Evolutionary conservation across 2,888 invertebrate genomes (phyloP), one percentile per base, ranked within the genome.

Genomic region (Copidosoma aretas): DNA sequence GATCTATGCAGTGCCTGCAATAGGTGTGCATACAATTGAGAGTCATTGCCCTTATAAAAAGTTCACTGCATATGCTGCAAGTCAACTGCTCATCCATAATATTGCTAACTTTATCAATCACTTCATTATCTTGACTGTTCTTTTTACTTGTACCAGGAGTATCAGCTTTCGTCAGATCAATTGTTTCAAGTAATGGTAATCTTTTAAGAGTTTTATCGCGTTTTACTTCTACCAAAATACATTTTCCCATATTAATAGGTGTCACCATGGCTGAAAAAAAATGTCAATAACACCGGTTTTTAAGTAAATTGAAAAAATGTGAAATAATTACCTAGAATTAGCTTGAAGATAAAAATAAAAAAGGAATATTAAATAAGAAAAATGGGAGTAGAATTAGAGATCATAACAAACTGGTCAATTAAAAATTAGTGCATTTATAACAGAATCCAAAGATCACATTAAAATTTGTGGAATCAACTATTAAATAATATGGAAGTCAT

Each of bases 1-100:
- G 84, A 0, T 84, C 83, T 68, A 93, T 91, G 77, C 93, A 93
- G 75, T 88, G 86, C 70, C 87, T 86, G 79, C 93, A 93, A 79
- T 91, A 93, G 0, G 91, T 90, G 77, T 93, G 93, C 0, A 89
- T 89, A 80, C 93, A 93, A 79, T 87, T 89, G 17, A 93, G 83
- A 0, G 91, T 90, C 4, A 88, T 88, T 0, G 93, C 89, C 79
- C 87, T 85, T 0, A 93, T 86, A 79, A 92, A 91, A 12, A 93
- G 84, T 80, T 93, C 93, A 24, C 89, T 89, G 77, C 93, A 93
- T 64, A 93, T 89, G 72, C 89, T 89, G 80, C 93, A 93, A 75
- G 90, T 90, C 32, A 93, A 84, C 78, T 93, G 92, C 75, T 87
- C 87, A 76, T 92, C 89, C 86, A 91, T 86, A 19, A 89, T 85